Conservation (phyloP, 2,113 vertebrate genomes). For the Condylura cristata region DNA sequence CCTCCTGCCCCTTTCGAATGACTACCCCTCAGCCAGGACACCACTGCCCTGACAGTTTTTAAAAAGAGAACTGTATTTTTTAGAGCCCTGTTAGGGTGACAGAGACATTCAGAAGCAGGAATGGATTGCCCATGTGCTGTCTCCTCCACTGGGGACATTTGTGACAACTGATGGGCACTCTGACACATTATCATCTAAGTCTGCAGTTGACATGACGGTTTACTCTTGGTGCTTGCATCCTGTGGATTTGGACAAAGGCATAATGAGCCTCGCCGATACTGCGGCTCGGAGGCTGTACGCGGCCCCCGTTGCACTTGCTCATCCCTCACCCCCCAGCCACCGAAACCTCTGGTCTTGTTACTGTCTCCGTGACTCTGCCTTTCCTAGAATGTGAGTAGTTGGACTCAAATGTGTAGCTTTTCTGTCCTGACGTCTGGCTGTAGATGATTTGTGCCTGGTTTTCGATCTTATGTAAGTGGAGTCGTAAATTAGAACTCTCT, state of each 20-base stretch:
- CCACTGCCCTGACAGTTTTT: not conserved
- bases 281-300: too few species aligned
- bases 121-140: not conserved
- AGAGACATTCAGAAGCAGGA: not conserved
- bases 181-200: not conserved
- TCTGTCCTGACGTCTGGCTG: not conserved
- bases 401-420: not conserved
- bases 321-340: too few species aligned
- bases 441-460: not conserved
- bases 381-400: not conserved
- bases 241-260: too few species aligned
- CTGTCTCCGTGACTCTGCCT: not conserved
- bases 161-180: too few species aligned
- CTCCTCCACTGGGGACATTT: not conserved
- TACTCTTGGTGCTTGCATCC: too few species aligned
- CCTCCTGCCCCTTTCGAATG: not conserved
- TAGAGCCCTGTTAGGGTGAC: not conserved
- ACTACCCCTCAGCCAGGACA: not conserved
- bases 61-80: not conserved
- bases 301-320: fast-evolving
- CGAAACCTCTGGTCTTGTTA: not conserved
- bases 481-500: not conserved
- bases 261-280: too few species aligned
- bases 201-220: too few species aligned
- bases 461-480: not conserved